These are phyloP conservation scores for Zygothrica quintamaculata DNA, from an alignment of 2,888 invertebrate species.

Conservation along the genomic window DNA sequence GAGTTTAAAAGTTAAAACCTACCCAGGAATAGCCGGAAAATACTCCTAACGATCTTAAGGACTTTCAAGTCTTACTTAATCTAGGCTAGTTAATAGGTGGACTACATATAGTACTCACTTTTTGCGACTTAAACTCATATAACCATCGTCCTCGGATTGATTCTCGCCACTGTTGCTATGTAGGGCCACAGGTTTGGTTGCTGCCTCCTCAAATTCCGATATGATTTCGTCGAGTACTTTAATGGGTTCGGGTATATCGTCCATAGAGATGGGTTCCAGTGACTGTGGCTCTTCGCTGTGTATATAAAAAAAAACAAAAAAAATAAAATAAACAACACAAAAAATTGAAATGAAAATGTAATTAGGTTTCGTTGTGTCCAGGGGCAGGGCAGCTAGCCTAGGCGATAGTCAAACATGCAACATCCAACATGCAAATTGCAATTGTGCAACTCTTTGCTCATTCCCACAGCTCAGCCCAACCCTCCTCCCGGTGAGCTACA, in stretches of 20 bases:
- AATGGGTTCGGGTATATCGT: constrained; percentile 94
- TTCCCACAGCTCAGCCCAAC: no score
- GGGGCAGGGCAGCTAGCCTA: not conserved
- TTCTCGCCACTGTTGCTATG: constrained; percentile 89
- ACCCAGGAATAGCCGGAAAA: no score
- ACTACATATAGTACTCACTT: constrained; percentile 84
- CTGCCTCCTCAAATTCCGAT: constrained; percentile 93
- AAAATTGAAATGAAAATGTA: constrained; percentile 49
- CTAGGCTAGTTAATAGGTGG: not conserved
- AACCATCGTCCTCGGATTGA: constrained; percentile 95
- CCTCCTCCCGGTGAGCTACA: constrained; percentile 22
- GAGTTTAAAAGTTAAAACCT: no score
- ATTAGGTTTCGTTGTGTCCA: constrained; percentile 35
- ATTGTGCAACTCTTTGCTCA: not conserved
- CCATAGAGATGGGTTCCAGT: constrained; percentile 85
- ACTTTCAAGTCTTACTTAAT: no score
- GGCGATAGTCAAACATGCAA: no score
- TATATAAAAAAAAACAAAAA: constrained; percentile 17
- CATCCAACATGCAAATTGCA: not conserved
- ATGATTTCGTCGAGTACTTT: constrained; percentile 94
- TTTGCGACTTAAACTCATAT: constrained; percentile 96
- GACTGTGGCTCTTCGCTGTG: constrained; percentile 60
- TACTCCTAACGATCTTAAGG: no score
- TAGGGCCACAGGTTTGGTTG: constrained; percentile 82
- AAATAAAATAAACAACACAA: constrained; percentile 16